A percentile compares a stretch with the other conserved stretches of the same genome.
phyloP scores from a whole-genome alignment of 2,797 vertebrate species.

The Columba guinea region DNA sequence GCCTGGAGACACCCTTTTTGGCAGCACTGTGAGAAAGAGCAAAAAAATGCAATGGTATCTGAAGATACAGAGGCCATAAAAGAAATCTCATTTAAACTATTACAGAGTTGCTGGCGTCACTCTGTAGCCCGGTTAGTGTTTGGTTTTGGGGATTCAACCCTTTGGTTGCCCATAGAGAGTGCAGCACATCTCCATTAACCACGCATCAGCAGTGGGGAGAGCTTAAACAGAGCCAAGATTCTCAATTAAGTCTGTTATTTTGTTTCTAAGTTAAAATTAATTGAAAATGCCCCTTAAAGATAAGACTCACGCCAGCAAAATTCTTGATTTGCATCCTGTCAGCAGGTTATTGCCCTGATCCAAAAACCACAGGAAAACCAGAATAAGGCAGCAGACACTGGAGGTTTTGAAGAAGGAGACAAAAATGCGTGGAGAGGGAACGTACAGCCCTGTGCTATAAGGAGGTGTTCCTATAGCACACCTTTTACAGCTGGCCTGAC shows the following conservation, averaged over 20 bases:
- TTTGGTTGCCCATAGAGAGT: background rate
- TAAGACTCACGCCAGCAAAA: background rate
- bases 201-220: accelerated
- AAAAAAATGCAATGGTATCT: background rate
- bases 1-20: background rate
- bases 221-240: background rate
- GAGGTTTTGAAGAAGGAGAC: background rate
- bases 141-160: background rate
- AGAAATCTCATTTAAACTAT: background rate
- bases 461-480: background rate
- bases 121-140: background rate
- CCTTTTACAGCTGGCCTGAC: background rate
- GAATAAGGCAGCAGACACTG: background rate
- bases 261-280: background rate
- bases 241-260: background rate
- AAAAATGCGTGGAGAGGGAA: background rate
- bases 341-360: background rate
- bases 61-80: background rate
- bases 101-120: background rate
- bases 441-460: background rate
- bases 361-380: background rate
- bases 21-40: background rate
- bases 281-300: background rate
- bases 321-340: background rate
- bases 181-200: accelerated